Evolutionary conservation across 2,113 vertebrate genomes (phyloP).

Genomic region (Tursiops truncatus): DNA sequence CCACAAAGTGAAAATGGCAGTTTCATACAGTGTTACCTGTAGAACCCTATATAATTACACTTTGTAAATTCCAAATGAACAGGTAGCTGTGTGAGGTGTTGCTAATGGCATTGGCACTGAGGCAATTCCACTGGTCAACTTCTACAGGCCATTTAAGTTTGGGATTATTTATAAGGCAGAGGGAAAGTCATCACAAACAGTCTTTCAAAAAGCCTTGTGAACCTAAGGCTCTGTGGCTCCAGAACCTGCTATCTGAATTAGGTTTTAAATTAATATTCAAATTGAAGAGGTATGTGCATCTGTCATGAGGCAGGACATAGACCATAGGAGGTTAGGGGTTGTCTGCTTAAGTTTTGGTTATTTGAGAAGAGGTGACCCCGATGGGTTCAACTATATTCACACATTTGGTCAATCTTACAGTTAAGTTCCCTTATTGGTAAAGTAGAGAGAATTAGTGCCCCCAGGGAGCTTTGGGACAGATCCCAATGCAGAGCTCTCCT

Average conservation of each 20-base stretch:
- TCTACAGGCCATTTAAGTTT: background rate
- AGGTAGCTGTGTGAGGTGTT: background rate
- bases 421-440: background rate
- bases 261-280: slow-evolving; percentile 29
- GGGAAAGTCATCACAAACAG: background rate
- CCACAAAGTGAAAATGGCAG: background rate
- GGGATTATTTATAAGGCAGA: background rate
- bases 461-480: background rate
- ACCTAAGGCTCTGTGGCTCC: background rate
- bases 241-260: background rate
- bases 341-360: background rate
- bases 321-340: background rate
- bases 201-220: background rate
- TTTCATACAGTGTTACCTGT: background rate
- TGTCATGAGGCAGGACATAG: background rate
- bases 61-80: background rate
- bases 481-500: background rate
- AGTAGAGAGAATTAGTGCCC: background rate
- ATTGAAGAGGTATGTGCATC: background rate
- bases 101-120: background rate
- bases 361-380: background rate
- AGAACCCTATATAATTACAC: background rate
- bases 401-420: background rate
- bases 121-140: background rate
- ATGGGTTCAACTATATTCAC: background rate